These are phyloP conservation scores for Zeugodacus cucurbitae DNA, from an alignment of 1,140 invertebrate species.

Conservation along the genomic window DNA sequence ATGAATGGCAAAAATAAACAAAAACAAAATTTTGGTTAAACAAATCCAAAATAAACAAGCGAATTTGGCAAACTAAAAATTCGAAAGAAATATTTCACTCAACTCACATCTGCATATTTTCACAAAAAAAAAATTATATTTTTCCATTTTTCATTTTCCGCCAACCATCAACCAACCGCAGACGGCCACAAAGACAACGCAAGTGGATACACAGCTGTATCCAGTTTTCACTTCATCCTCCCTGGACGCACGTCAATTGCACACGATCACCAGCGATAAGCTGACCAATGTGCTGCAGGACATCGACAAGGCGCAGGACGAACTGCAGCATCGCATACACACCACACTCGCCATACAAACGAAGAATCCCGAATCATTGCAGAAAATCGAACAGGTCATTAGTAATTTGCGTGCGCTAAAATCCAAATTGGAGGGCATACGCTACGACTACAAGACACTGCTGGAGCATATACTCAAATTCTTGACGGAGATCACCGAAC, in stretches of 20 bases:
- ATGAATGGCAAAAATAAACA: neutral
- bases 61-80: neutral
- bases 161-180: conserved; percentile 56
- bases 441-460: conserved; percentile 79
- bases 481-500: conserved; percentile 57
- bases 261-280: conserved; percentile 68
- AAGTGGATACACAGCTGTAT: conserved; percentile 80
- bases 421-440: conserved; percentile 73
- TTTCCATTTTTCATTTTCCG: neutral
- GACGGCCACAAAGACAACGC: conserved; percentile 81
- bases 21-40: neutral
- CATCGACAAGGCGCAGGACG: conserved; percentile 76
- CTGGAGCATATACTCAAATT: conserved; percentile 73
- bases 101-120: neutral
- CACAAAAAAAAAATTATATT: neutral
- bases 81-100: neutral
- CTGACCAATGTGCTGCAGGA: conserved; percentile 73
- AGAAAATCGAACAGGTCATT: conserved; percentile 72
- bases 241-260: conserved; percentile 71
- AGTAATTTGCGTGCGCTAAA: conserved; percentile 62
- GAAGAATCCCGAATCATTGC: conserved; percentile 72
- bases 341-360: conserved; percentile 68
- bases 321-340: conserved; percentile 78
- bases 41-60: neutral
- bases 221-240: conserved; percentile 78